Conservation (phyloP, 2,888 invertebrate genomes). For the Lepeophtheirus nordmannii region DNA sequence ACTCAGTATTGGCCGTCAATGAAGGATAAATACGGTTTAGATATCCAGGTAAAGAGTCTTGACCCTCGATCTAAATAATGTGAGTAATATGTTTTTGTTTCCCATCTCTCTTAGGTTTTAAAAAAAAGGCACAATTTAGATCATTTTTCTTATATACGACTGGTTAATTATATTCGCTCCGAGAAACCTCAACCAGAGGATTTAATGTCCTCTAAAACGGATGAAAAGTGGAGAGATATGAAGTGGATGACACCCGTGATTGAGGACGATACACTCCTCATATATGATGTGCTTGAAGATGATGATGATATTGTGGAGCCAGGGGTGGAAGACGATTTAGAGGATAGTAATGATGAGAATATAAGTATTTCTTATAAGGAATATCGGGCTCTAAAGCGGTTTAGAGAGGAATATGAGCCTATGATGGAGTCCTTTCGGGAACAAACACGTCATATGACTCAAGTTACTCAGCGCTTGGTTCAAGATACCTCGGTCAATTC, state of each 20-base stretch:
- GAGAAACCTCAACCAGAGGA: slow-evolving; percentile 25
- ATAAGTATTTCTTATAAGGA: slow-evolving; percentile 45
- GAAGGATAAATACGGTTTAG: neutral
- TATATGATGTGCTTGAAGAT: slow-evolving; percentile 42
- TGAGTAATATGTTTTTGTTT: slow-evolving; percentile 29
- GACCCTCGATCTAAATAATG: neutral
- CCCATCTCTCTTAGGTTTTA: slow-evolving; percentile 33
- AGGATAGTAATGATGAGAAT: neutral
- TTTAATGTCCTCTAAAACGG: slow-evolving; percentile 36
- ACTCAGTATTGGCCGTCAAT: neutral
- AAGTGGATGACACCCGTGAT: slow-evolving; percentile 56
- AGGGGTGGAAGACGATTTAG: neutral
- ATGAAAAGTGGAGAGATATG: slow-evolving; percentile 56
- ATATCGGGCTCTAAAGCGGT: slow-evolving; percentile 45
- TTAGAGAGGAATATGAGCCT: slow-evolving; percentile 46
- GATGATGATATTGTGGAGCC: neutral
- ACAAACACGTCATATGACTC: neutral
- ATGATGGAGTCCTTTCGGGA: slow-evolving; percentile 39
- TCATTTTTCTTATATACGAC: slow-evolving; percentile 44
- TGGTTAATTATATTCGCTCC: slow-evolving; percentile 61
- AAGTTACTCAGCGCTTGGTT: neutral
- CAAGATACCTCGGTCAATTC: neutral
- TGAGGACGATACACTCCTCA: slow-evolving; percentile 62
- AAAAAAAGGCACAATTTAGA: slow-evolving; percentile 58
- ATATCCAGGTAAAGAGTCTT: neutral